Evolutionary conservation across 2,888 invertebrate species (phyloP).

Genomic region (Stenotaenia linearis): DNA sequence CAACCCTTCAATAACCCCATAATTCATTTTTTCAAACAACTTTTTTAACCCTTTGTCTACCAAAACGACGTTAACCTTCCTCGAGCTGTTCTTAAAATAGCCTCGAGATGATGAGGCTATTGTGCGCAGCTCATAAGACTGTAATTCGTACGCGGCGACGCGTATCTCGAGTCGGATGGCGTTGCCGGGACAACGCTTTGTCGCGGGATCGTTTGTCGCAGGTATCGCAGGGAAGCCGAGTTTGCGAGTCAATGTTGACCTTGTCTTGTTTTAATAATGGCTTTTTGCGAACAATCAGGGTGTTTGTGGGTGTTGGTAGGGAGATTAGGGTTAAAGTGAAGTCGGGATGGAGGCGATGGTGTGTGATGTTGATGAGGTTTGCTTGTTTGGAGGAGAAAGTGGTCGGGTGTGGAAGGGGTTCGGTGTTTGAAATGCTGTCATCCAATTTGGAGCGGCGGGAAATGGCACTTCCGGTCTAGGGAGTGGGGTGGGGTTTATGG

Average conservation of each 20-base stretch:
- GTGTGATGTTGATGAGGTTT: too few relatives aligned
- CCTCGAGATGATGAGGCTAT: constrained; percentile 11
- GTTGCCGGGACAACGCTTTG: neutral
- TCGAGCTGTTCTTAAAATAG: neutral
- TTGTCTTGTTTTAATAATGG: neutral
- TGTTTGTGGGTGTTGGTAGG: too few relatives aligned
- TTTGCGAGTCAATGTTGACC: neutral
- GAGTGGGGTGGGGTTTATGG: too few relatives aligned
- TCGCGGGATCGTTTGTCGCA: neutral
- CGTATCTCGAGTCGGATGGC: neutral
- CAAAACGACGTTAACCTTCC: neutral
- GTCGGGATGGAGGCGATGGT: too few relatives aligned
- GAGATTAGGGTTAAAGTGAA: too few relatives aligned
- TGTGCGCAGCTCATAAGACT: neutral
- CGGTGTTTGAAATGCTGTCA: too few relatives aligned
- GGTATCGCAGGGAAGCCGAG: neutral
- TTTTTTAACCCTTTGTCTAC: neutral
- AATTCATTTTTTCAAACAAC: neutral
- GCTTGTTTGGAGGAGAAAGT: too few relatives aligned
- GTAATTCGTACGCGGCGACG: constrained; percentile 13
- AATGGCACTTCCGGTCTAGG: too few relatives aligned
- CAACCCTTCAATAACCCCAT: too few relatives aligned
- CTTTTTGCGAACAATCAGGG: neutral
- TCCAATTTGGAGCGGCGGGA: too few relatives aligned
- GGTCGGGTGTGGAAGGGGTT: too few relatives aligned